Base-by-base conservation (phyloP, 2,888 invertebrate genomes). In the Dermolepida albohirtum region DNA sequence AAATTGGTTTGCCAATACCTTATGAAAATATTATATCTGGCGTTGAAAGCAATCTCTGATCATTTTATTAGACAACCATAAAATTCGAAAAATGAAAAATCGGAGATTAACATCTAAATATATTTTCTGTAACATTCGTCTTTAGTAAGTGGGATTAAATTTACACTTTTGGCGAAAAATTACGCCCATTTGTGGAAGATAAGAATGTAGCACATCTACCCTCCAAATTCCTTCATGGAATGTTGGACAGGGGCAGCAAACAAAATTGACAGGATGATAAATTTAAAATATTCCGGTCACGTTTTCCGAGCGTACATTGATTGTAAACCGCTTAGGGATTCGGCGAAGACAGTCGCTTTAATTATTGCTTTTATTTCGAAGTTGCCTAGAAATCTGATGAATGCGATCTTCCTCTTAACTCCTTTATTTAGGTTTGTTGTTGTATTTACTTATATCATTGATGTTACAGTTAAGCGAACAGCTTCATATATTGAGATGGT, bases 261-360 rank as follows among this genome's bases (percentile, higher is more conserved):
- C 12, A 43, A 47, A 62, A 62, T 62, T 62, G 59, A 67, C 50
- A 59, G 66, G 66, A 65, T 52, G 59, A 67, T 67, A 59, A 59
- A 67, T 67, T 67, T 67, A 67, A 67, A 59, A 67, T 67, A 67
- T 67, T 67, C 66, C 59, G 51, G 59, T 57, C 66, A 51, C 51
- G 66, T 62, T 67, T 34, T 62, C 29, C 62, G 39, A n/a, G 59
- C 50, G 51, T 52, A 67, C 66, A 67, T 67, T 62, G 66, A 67
- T 67, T 67, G 57, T 29, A 41, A 59, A 44, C 66, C 66, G 59
- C 66, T 67, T 62, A 59, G 50, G 66, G 50, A 67, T 67, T 62
- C 66, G 43, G 51, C 27, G 41, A 29, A 59, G 59, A 59, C 59
- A 50, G 41, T 62, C 43, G 43, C 52, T 67, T 59, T 67, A 67